phyloP scores from a whole-genome alignment of 1,140 invertebrate genomes.

The Trypoxylus dichotomus region DNA sequence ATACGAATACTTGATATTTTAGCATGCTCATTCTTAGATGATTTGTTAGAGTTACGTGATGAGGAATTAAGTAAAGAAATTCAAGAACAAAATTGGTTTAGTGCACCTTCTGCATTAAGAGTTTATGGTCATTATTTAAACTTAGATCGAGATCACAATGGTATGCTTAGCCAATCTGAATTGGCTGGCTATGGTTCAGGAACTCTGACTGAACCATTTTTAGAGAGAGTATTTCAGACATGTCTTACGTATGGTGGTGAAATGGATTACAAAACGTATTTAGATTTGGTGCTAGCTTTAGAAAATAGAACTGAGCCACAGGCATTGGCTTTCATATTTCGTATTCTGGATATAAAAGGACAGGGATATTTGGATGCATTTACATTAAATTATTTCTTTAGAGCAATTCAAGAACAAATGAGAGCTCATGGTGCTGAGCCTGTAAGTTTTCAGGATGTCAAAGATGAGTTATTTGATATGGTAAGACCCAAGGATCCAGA shows the following conservation, averaged over 20 bases:
- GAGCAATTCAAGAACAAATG: slow-evolving; percentile 90
- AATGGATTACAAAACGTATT: slow-evolving; percentile 97
- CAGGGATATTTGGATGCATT: slow-evolving; percentile 88
- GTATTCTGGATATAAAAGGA: slow-evolving; percentile 88
- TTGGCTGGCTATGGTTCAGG: slow-evolving; percentile 85
- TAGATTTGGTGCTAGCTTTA: slow-evolving; percentile 92
- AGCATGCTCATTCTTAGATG: slow-evolving; percentile 88
- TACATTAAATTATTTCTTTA: slow-evolving; percentile 91
- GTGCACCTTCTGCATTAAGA: slow-evolving; percentile 82
- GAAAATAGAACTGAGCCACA: slow-evolving; percentile 92
- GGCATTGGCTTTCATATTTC: slow-evolving; percentile 88
- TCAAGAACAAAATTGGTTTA: slow-evolving; percentile 94
- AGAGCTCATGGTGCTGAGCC: slow-evolving; percentile 79
- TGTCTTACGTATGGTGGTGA: slow-evolving; percentile 94
- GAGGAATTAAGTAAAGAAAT: slow-evolving; percentile 80
- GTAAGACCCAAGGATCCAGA: slow-evolving; percentile 83
- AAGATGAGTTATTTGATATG: slow-evolving; percentile 99
- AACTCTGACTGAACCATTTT: slow-evolving; percentile 87
- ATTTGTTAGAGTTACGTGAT: slow-evolving; percentile 85
- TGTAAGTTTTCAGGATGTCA: slow-evolving; percentile 91
- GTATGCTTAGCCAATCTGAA: slow-evolving; percentile 90
- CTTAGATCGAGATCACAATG: slow-evolving; percentile 92
- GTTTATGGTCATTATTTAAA: slow-evolving; percentile 94
- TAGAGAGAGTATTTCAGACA: slow-evolving; percentile 93
- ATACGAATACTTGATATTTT: slow-evolving; percentile 91